Conservation (phyloP, 92 coral and sea anemone species). For the Porites rus region DNA sequence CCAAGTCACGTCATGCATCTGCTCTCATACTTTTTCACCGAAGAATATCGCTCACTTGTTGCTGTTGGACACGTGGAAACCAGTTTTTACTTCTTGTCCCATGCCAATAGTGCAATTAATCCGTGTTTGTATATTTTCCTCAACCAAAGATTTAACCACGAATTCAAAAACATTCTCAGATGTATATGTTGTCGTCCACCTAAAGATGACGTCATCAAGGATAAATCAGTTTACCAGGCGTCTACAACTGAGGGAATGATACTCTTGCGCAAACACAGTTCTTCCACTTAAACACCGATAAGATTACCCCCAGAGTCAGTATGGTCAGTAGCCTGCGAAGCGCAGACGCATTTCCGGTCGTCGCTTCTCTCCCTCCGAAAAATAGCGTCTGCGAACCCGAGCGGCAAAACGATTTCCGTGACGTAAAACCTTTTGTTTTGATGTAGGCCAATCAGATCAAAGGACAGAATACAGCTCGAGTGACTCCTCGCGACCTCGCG, state of each 20-base stretch:
- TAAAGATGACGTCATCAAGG: not conserved
- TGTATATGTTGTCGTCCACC: constrained; percentile 32
- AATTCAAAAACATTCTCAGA: constrained; percentile 70
- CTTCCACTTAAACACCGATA: not conserved
- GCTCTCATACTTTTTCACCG: constrained; percentile 51
- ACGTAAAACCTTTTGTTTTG: no score
- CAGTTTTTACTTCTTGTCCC: constrained; percentile 74
- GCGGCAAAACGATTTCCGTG: no score
- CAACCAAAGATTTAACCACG: constrained; percentile 76
- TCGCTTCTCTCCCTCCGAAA: no score
- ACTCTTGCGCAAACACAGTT: constrained; percentile 11
- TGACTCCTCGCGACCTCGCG: no score
- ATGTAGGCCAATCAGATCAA: no score
- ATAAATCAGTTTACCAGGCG: constrained; percentile 5
- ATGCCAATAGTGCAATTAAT: constrained; percentile 88
- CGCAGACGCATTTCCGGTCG: no score
- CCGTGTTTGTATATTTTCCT: constrained; percentile 81
- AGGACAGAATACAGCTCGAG: no score
- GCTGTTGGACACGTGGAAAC: constrained; percentile 52
- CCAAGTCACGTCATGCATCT: constrained; percentile 84
- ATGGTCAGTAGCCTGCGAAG: no score
- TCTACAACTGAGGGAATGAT: not conserved
- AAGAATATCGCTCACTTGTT: constrained; percentile 18
- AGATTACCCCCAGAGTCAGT: not conserved
- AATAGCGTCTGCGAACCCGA: no score